Conservation (phyloP, 2,113 vertebrate species). For the Toxotes chatareus region DNA sequence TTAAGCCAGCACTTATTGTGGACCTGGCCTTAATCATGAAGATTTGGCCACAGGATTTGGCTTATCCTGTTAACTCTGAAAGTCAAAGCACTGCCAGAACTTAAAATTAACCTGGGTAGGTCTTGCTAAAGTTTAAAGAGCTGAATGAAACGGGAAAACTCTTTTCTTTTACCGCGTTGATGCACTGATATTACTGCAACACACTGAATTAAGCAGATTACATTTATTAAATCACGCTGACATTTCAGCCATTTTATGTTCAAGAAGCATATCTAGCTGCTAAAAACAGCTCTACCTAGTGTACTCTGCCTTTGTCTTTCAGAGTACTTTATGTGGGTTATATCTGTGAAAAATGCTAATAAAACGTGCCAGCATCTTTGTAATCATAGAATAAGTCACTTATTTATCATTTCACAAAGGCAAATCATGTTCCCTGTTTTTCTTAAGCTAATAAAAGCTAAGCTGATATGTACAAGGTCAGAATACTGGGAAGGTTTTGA, state of each 20-base stretch:
- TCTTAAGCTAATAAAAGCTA: slow-evolving; percentile 56
- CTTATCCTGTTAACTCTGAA: background rate
- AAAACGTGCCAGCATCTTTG: slow-evolving; percentile 34
- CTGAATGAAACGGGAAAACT: background rate
- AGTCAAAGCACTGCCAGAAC: background rate
- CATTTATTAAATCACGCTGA: background rate
- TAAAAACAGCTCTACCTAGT: slow-evolving; percentile 16
- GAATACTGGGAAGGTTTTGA: slow-evolving; percentile 3
- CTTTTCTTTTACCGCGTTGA: background rate
- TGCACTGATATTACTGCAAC: background rate
- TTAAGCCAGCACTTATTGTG: background rate
- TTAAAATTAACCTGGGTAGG: background rate
- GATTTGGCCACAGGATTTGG: background rate
- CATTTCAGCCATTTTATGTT: slow-evolving; percentile 16
- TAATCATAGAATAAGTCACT: slow-evolving; percentile 68
- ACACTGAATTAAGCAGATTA: slow-evolving; percentile 11
- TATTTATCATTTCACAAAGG: slow-evolving; percentile 68
- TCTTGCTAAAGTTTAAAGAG: background rate
- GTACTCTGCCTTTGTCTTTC: slow-evolving; percentile 25
- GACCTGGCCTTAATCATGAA: too few relatives aligned
- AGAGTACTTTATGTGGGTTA: slow-evolving; percentile 45
- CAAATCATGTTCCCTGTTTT: slow-evolving; percentile 37
- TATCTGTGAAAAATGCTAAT: slow-evolving; percentile 40
- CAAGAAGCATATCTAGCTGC: slow-evolving; percentile 1
- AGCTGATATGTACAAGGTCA: slow-evolving; percentile 55